Evolutionary conservation across 2,888 invertebrate genomes (phyloP).

Genomic region (Tenthredo livida): DNA sequence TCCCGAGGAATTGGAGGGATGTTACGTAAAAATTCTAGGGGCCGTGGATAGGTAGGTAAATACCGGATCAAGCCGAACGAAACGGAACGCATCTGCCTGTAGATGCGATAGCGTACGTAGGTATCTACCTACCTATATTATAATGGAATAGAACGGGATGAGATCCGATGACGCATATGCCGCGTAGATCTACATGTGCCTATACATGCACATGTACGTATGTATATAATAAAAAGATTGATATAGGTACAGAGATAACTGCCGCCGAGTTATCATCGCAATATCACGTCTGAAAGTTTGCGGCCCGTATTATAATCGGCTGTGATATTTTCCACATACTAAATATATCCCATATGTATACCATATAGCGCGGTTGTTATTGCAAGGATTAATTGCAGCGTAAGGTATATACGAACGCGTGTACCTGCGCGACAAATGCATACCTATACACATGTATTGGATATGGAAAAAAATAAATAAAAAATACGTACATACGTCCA

Average conservation of each 20-base stretch:
- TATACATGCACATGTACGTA: too few species aligned
- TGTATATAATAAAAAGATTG: constrained; percentile 1
- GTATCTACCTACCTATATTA: too few species aligned
- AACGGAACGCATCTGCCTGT: constrained; percentile 40
- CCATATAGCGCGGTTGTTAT: neutral
- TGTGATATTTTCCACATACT: neutral
- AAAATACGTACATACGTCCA: neutral
- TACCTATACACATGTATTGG: neutral
- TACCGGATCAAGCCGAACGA: constrained; percentile 39
- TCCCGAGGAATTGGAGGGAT: neutral
- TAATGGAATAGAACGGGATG: constrained; percentile 6
- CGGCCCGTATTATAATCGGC: neutral
- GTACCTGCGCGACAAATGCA: too few species aligned
- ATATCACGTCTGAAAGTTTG: neutral
- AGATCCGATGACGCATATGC: constrained; percentile 36
- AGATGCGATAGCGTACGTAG: neutral
- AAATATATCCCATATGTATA: neutral
- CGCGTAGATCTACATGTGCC: neutral
- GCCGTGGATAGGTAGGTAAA: neutral
- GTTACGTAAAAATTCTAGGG: neutral
- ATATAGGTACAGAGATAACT: constrained; percentile 17
- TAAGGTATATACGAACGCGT: too few species aligned
- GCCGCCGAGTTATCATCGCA: neutral
- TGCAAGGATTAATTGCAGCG: neutral
- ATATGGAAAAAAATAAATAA: too few species aligned